phyloP scores from a whole-genome alignment of 2,888 invertebrate species.

The Lissocephala sabroskyi region DNA sequence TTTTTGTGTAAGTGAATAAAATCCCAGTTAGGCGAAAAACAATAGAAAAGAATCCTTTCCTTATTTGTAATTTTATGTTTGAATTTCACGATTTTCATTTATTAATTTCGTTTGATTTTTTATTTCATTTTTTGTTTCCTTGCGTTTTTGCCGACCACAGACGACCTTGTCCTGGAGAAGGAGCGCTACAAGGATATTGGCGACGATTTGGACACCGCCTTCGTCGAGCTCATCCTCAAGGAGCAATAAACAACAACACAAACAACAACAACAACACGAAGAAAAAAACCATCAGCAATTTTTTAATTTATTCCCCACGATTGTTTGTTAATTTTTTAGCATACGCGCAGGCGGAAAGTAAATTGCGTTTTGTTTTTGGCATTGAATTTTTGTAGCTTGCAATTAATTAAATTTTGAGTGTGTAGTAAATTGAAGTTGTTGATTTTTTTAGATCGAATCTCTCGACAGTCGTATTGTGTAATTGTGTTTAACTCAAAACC shows the following conservation, averaged over 20 bases:
- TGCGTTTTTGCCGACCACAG: constrained; percentile 72
- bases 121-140: constrained; percentile 18
- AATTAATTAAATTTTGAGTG: constrained; percentile 23
- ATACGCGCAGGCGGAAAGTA: constrained; percentile 40
- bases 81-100: constrained; percentile 7
- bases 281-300: constrained; percentile 14
- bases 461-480: constrained; percentile 61
- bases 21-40: constrained; percentile 11
- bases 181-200: constrained; percentile 99
- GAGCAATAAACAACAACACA: constrained; percentile 65
- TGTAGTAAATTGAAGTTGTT: constrained; percentile 33
- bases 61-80: constrained; percentile 11
- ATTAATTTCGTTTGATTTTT: constrained; percentile 23
- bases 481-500: constrained; percentile 64
- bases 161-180: constrained; percentile 96
- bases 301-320: constrained; percentile 4
- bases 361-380: constrained; percentile 13
- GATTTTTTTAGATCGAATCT: constrained; percentile 28
- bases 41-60: too few species aligned
- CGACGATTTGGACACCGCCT: constrained; percentile 99
- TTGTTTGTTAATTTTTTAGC: constrained; percentile 39
- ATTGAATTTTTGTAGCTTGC: constrained; percentile 6
- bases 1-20: constrained; percentile 8
- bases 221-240: constrained; percentile 92
- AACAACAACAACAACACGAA: constrained; percentile 26